These are phyloP conservation scores for Sclerodermus sp. DNA, from an alignment of 2,888 invertebrate species.

Conservation along the genomic window DNA sequence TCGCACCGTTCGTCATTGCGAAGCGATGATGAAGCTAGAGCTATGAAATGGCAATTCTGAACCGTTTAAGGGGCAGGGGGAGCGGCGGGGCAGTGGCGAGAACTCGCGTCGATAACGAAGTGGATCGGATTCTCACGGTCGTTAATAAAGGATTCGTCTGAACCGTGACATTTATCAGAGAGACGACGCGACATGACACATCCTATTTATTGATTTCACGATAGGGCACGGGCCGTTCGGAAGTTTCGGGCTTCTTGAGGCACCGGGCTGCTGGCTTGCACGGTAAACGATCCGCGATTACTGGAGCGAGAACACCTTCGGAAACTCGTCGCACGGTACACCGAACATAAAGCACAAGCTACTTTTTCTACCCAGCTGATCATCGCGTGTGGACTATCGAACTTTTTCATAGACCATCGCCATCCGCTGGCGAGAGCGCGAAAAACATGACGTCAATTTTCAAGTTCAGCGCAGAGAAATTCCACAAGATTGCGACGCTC, in stretches of 20 bases:
- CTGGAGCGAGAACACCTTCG: constrained; percentile 41
- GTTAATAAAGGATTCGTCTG: too few species aligned
- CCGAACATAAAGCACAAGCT: constrained; percentile 26
- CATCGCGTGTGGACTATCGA: constrained; percentile 22
- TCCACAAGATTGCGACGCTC: neutral
- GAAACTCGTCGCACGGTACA: constrained; percentile 36
- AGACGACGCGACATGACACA: too few species aligned
- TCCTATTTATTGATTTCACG: too few species aligned
- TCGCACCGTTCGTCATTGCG: too few species aligned
- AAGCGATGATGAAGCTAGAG: too few species aligned
- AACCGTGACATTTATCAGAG: too few species aligned
- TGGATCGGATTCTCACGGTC: too few species aligned
- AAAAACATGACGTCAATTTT: constrained; percentile 7
- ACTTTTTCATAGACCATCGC: constrained; percentile 7
- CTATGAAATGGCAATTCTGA: too few species aligned
- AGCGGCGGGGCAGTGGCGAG: too few species aligned
- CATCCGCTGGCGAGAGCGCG: neutral
- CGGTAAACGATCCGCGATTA: constrained; percentile 43
- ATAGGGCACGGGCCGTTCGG: too few species aligned
- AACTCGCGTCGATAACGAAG: too few species aligned
- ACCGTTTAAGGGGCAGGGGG: too few species aligned
- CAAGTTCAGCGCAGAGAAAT: constrained; percentile 10
- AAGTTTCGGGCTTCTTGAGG: constrained; percentile 9
- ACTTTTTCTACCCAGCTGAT: constrained; percentile 25
- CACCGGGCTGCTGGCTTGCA: constrained; percentile 23